Evolutionary conservation across 2,888 invertebrate genomes (phyloP).

Genomic region (Chloroclystis v-ata): DNA sequence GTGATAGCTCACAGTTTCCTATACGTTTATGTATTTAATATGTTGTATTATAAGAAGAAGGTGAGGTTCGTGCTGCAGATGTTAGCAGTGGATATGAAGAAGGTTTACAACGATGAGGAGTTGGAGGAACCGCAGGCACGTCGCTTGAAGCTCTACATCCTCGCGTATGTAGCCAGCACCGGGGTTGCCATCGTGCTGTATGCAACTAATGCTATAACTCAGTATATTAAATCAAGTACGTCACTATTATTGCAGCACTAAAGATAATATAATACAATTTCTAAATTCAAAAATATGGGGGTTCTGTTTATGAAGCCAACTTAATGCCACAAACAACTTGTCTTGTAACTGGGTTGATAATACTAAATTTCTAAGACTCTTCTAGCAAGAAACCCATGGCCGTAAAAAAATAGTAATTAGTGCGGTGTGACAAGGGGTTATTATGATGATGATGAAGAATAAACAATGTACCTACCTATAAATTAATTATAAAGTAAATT

Average conservation of each 20-base stretch:
- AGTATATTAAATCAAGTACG: not conserved
- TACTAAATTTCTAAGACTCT: no score
- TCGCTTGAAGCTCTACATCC: not conserved
- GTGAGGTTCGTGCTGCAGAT: not conserved
- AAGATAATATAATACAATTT: no score
- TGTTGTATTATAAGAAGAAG: not conserved
- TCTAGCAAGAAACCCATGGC: no score
- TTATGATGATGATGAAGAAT: not conserved
- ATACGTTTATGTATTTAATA: not conserved
- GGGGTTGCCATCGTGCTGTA: not conserved
- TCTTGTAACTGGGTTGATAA: no score
- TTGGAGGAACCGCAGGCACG: not conserved
- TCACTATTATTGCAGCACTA: no score
- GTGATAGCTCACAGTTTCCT: not conserved
- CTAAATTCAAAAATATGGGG: no score
- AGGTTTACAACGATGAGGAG: not conserved
- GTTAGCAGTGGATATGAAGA: not conserved
- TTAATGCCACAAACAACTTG: no score
- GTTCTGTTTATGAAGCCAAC: no score
- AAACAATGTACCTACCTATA: no score
- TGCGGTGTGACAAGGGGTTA: no score
- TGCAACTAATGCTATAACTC: not conserved
- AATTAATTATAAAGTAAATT: not conserved
- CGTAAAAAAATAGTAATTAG: no score
- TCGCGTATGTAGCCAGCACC: not conserved